Evolutionary conservation across 2,797 vertebrate genomes (phyloP), one percentile per base, ranked within the genome.

Genomic region (Sebastes hopkinsi): DNA sequence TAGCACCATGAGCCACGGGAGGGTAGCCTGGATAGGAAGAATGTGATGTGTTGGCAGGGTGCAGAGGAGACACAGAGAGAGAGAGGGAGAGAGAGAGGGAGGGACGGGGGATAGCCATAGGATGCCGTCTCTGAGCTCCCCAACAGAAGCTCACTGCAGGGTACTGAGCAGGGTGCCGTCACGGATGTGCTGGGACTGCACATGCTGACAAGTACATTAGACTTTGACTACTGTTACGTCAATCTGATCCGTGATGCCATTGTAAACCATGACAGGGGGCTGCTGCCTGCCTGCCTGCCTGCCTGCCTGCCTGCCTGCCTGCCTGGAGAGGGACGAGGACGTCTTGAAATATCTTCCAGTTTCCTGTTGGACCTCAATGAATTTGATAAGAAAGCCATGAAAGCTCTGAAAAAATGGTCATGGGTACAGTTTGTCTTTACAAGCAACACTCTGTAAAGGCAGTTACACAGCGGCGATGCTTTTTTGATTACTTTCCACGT

Each of bases 191-290:
- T 67, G 62, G 72, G 61, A 81, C 71, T 60, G 82, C 74, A 79
- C 77, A 87, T 61, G 74, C 81, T 67, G 77, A 89, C 85, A 85
- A 88, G 82, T 68, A 82, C 82, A 80, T 88, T 71, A 83, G 83
- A 82, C 56, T 68, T 76, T 62, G 68, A 81, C 85, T 89, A 61
- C 69, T 72, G 81, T 75, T 78, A 77, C 58, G 34, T 87, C 77
- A 81, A 58, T 79, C 50, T 73, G 72, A 85, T 79, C 77, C 4
- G 6, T 4, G 81, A 81, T 58, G 85, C 70, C 75, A 70, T 22
- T 2, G 67, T 52, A 67, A 78, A 50, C 77, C 32, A 22, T 38
- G 68, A 73, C 61, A 76, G 67, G 61, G 23, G 62, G 50, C 50
- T n/a, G 9, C 61, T 23, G 32, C 32, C 67, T 54, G 60, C 71